Conservation (phyloP, 1,140 invertebrate species). For the Magallana ariakensis region DNA sequence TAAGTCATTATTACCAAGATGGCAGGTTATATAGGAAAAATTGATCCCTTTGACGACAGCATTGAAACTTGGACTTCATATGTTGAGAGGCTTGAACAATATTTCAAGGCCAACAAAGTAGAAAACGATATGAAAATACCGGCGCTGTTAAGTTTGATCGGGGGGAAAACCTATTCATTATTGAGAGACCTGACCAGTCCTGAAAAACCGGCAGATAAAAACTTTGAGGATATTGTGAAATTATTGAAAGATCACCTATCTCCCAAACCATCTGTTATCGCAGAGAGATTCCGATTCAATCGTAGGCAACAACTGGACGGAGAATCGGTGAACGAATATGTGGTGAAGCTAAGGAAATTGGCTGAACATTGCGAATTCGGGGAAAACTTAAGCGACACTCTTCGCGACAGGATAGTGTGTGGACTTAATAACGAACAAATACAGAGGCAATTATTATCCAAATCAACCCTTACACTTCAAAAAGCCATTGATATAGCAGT, state of each 20-base stretch:
- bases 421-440: conserved; percentile 45
- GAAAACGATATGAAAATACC: conserved; percentile 48
- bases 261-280: conserved; percentile 1
- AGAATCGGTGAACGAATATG: neutral
- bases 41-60: conserved; percentile 39
- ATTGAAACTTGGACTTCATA: conserved; percentile 57
- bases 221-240: conserved; percentile 31
- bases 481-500: conserved; percentile 49
- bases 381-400: conserved; percentile 28
- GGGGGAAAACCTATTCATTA: conserved; percentile 52
- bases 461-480: conserved; percentile 41
- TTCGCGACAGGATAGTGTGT: no score
- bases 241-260: conserved; percentile 15
- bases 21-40: conserved; percentile 46
- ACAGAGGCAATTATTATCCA: conserved; percentile 44
- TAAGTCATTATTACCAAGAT: neutral
- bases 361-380: conserved; percentile 40
- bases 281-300: neutral
- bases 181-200: conserved; percentile 43
- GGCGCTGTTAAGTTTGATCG: conserved; percentile 46
- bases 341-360: neutral
- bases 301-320: neutral
- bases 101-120: conserved; percentile 54
- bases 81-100: conserved; percentile 53
- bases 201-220: conserved; percentile 44